Conservation (phyloP, 2,888 invertebrate genomes). For the Dynastes tityus region DNA sequence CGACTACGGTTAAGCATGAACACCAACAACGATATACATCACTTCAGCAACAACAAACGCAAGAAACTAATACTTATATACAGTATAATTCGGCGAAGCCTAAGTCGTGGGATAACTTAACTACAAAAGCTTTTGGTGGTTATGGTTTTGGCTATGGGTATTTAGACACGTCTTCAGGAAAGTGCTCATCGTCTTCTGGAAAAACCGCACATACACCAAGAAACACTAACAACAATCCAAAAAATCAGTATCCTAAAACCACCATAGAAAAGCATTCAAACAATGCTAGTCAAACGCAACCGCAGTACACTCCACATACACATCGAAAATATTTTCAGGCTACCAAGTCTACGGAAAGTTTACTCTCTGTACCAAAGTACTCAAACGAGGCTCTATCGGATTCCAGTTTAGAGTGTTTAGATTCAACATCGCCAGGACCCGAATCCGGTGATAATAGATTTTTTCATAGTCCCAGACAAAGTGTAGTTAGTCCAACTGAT, state of each 20-base stretch:
- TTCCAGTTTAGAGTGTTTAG: conserved; percentile 83
- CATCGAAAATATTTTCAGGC: conserved; percentile 74
- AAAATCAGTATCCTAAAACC: conserved; percentile 63
- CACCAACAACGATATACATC: conserved; percentile 62
- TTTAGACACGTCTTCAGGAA: conserved; percentile 76
- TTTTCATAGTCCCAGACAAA: conserved; percentile 68
- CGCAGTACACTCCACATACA: conserved; percentile 71
- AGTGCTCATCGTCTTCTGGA: conserved; percentile 67
- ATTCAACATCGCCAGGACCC: conserved; percentile 62
- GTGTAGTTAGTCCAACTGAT: conserved; percentile 68
- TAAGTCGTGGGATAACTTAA: conserved; percentile 92
- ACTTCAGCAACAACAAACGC: conserved; percentile 58
- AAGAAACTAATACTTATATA: conserved; percentile 68
- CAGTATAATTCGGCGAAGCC: conserved; percentile 78
- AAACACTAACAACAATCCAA: conserved; percentile 54
- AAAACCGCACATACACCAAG: conserved; percentile 51
- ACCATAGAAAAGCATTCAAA: conserved; percentile 66
- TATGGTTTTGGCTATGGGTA: conserved; percentile 92
- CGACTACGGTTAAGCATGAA: conserved; percentile 64
- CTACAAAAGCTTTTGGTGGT: conserved; percentile 88
- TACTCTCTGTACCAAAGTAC: conserved; percentile 80
- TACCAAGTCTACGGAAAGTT: conserved; percentile 87
- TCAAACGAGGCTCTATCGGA: conserved; percentile 78
- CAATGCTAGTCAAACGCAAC: conserved; percentile 60
- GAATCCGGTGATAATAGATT: conserved; percentile 65